Evolutionary conservation across 2,113 vertebrate genomes (phyloP).

Genomic region (Poicephalus gulielmi): DNA sequence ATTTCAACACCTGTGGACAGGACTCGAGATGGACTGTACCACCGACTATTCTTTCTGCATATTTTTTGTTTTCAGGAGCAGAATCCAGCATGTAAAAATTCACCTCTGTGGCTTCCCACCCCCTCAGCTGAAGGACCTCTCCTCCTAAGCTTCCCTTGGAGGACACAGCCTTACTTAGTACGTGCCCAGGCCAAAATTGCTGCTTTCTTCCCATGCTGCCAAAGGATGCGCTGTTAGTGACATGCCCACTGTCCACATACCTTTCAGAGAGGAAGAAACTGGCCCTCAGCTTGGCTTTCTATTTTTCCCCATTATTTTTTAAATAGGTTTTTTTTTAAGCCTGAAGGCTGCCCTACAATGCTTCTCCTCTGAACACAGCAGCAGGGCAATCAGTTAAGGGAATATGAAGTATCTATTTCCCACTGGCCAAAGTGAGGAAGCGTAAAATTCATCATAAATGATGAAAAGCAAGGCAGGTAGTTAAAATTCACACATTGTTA

Average conservation of each 20-base stretch:
- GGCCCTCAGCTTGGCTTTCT: not conserved
- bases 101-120: not conserved
- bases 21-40: not conserved
- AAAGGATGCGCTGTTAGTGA: not conserved
- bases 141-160: not conserved
- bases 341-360: not conserved
- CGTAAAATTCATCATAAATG: not conserved
- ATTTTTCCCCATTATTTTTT: not conserved
- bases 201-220: not conserved
- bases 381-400: not conserved
- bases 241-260: not conserved
- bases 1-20: not conserved
- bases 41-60: not conserved
- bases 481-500: not conserved
- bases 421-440: not conserved
- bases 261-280: not conserved
- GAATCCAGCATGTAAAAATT: conserved; percentile 3
- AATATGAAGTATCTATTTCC: not conserved
- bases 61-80: conserved; percentile 6
- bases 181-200: not conserved
- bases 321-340: not conserved
- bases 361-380: not conserved
- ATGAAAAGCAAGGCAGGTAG: not conserved
- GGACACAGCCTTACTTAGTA: not conserved
- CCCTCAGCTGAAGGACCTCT: not conserved